These are phyloP conservation scores for Morpho deidamia DNA, from an alignment of 2,888 invertebrate species.

Conservation along the genomic window DNA sequence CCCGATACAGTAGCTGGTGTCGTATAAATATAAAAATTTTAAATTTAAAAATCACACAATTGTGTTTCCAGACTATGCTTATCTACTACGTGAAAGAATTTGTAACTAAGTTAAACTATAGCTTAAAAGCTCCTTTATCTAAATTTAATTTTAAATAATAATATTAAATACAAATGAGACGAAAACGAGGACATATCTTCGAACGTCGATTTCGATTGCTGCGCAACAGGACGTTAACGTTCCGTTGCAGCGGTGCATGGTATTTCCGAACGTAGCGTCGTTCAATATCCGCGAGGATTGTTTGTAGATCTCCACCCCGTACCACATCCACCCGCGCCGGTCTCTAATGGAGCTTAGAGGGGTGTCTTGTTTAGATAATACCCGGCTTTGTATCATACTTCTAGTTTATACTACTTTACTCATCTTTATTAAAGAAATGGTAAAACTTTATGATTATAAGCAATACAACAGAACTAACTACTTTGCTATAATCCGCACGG, in stretches of 20 bases:
- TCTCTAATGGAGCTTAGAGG: slow-evolving; percentile 40
- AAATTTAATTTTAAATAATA: slow-evolving; percentile 7
- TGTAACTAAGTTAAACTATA: too few relatives aligned
- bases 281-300: slow-evolving; percentile 76
- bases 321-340: slow-evolving; percentile 26
- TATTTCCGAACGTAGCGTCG: slow-evolving; percentile 74
- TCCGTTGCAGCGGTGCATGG: slow-evolving; percentile 53
- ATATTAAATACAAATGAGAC: slow-evolving; percentile 49
- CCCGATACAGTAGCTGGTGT: too few relatives aligned
- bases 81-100: too few relatives aligned
- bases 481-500: too few relatives aligned
- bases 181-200: slow-evolving; percentile 61
- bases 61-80: too few relatives aligned
- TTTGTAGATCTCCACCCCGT: slow-evolving; percentile 50
- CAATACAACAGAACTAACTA: too few relatives aligned
- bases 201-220: slow-evolving; percentile 54
- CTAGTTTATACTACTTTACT: too few relatives aligned
- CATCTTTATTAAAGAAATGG: too few relatives aligned
- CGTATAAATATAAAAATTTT: too few relatives aligned
- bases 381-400: slow-evolving; percentile 33
- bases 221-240: slow-evolving; percentile 55
- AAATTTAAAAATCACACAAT: too few relatives aligned
- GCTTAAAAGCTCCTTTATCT: too few relatives aligned
- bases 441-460: too few relatives aligned
- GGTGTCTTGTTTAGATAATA: slow-evolving; percentile 53